Percentiles rank a stretch among this genome's conserved stretches.
Conservation (phyloP, 2,888 invertebrate species). For the Gastrophysa polygoni region DNA sequence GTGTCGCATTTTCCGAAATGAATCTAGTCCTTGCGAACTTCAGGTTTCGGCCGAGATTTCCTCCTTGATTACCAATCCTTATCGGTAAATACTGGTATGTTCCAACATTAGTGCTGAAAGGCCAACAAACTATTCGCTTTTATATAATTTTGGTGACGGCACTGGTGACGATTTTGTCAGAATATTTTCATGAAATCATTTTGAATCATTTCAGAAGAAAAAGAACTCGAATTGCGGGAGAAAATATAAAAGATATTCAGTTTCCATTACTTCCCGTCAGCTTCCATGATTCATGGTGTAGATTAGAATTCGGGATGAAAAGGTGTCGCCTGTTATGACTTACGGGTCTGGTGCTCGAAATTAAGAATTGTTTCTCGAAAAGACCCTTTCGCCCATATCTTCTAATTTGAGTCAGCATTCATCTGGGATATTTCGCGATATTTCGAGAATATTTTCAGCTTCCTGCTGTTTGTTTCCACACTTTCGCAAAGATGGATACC, state of each 20-base stretch:
- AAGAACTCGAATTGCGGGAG: no score
- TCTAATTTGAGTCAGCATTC: conserved; percentile 44
- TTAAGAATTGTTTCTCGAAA: conserved; percentile 43
- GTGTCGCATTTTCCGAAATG: no score
- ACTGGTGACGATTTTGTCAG: no score
- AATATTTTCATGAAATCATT: no score
- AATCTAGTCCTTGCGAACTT: no score
- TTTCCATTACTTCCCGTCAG: neutral
- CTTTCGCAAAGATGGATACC: conserved; percentile 23
- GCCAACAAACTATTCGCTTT: no score
- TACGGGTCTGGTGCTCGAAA: conserved; percentile 41
- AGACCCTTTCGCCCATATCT: conserved; percentile 38
- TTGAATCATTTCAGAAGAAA: no score
- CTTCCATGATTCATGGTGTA: conserved; percentile 39
- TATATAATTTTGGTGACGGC: no score
- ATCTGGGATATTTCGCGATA: conserved; percentile 34
- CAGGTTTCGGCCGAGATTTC: no score
- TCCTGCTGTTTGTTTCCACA: conserved; percentile 26
- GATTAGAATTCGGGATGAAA: conserved; percentile 38
- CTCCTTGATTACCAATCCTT: no score
- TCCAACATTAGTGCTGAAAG: no score
- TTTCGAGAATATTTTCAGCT: conserved; percentile 28
- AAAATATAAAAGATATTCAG: neutral
- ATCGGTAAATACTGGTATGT: no score
- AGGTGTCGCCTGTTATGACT: conserved; percentile 43